A percentile compares a stretch with the other conserved stretches of the same genome.
phyloP scores from a whole-genome alignment of 1,140 invertebrate genomes.

The Melitaea cinxia region DNA sequence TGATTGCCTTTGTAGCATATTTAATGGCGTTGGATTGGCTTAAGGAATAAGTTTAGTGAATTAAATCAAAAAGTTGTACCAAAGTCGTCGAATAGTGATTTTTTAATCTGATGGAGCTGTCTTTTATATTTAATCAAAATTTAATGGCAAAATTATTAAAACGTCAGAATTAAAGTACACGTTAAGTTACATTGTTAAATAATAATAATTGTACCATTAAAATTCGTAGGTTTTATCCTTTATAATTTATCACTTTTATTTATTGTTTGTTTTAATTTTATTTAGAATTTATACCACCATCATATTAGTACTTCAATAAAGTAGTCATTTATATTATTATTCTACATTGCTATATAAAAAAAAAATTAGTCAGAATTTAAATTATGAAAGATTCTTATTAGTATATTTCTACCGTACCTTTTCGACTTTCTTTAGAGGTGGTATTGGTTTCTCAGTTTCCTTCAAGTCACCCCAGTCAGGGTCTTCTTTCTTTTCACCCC shows the following conservation, averaged over 20 bases:
- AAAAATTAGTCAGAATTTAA: no score
- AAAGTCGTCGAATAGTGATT: neutral
- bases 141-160: slow-evolving; percentile 2
- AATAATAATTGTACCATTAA: slow-evolving; percentile 27
- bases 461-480: slow-evolving; percentile 96
- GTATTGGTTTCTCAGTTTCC: slow-evolving; percentile 93
- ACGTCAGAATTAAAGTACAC: no score
- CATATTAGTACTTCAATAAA: slow-evolving; percentile 27
- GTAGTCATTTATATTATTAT: neutral
- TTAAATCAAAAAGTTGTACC: neutral
- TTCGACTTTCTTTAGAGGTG: slow-evolving; percentile 94
- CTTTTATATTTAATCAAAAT: slow-evolving; percentile 18
- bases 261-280: slow-evolving; percentile 28
- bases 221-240: slow-evolving; percentile 21
- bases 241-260: slow-evolving; percentile 31
- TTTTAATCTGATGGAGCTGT: slow-evolving; percentile 54
- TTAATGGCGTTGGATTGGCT: neutral
- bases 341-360: no score
- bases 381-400: no score
- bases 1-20: neutral
- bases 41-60: neutral
- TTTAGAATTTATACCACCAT: slow-evolving; percentile 65
- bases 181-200: no score
- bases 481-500: slow-evolving; percentile 93
- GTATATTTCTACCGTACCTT: slow-evolving; percentile 85